Percentiles rank a stretch among this genome's conserved stretches.
phyloP scores from a whole-genome alignment of 64 coral and sea anemone genomes.

The Pachyseris speciosa region DNA sequence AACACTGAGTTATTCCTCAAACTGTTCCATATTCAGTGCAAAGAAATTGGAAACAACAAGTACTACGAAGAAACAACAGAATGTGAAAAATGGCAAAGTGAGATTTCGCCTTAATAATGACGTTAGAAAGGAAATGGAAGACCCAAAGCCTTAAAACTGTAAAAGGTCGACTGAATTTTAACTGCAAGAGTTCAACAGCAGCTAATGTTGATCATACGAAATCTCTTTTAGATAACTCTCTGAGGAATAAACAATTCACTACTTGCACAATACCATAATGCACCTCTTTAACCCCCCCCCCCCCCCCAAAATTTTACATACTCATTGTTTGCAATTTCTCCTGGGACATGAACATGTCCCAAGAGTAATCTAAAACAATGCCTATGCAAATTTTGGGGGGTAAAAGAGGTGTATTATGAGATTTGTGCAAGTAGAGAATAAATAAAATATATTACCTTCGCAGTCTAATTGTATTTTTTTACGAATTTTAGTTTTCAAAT shows the following conservation, averaged over 20 bases:
- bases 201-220: neutral
- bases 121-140: neutral
- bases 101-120: slow-evolving; percentile 8
- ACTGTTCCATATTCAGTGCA: neutral
- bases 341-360: too few species aligned
- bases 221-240: slow-evolving; percentile 18
- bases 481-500: slow-evolving; percentile 2
- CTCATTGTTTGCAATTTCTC: too few species aligned
- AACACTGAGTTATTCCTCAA: slow-evolving; percentile 10
- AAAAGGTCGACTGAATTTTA: slow-evolving; percentile 22
- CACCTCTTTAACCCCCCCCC: too few species aligned
- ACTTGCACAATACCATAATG: too few species aligned
- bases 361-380: too few species aligned
- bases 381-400: too few species aligned
- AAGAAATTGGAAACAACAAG: slow-evolving; percentile 10
- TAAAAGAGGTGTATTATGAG: too few species aligned
- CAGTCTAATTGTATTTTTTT: neutral
- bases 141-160: neutral
- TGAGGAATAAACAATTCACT: neutral
- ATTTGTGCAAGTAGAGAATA: too few species aligned
- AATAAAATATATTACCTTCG: slow-evolving; percentile 2
- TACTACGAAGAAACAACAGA: neutral
- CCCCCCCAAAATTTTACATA: too few species aligned
- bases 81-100: slow-evolving; percentile 7
- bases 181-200: neutral